Base-by-base conservation (phyloP, 2,113 vertebrate species). In the Anarrhichthys ocellatus region DNA sequence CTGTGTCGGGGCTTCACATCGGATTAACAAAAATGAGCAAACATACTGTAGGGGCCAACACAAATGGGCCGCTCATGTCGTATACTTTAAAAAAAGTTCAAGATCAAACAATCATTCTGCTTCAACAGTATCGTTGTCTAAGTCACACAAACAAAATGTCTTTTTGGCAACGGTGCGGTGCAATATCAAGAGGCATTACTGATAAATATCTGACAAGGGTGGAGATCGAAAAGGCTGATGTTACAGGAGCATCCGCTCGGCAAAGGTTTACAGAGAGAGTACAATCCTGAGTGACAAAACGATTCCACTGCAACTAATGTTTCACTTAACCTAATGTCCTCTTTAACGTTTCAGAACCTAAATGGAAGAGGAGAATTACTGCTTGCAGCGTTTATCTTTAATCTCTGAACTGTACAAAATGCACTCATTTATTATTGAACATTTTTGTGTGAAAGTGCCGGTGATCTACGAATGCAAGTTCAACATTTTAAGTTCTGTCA, bases 1-100 rank as follows among this genome's bases (percentile, higher is more conserved):
- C 68, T 82, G 83, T 14, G 24, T 20, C 54, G 50, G 82, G 32
- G 44, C 40, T 82, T 81, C 61, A 40, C 66, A 72, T 67, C 56
- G 52, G 72, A 89, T 88, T 71, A 77, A 84, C 63, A 78, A 73
- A 83, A 56, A 65, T 20, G 32, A 66, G 38, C 73, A 71, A 75
- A 73, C 66, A 38, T 20, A 78, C 42, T 66, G 69, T 20, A 46
- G 58, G 58, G 56, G 66, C 52, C 50, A n/a, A 74, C 27, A n/a
- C 38, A 78, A 71, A 10, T 70, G 18, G 29, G n/a, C 52, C 52
- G 4, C 22, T 56, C n/a, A 3, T 56, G 54, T 27, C 54, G 1
- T 56, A 15, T 46, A 9, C 38, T 9, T 1, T 1, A 9, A 38
- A 38, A 38, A 38, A 38, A 38, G 2, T 9, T 9, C 38, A 38